Evolutionary conservation across 1,140 invertebrate species (phyloP), one percentile per base, ranked within the genome.

Genomic region (Homalodisca vitripennis): DNA sequence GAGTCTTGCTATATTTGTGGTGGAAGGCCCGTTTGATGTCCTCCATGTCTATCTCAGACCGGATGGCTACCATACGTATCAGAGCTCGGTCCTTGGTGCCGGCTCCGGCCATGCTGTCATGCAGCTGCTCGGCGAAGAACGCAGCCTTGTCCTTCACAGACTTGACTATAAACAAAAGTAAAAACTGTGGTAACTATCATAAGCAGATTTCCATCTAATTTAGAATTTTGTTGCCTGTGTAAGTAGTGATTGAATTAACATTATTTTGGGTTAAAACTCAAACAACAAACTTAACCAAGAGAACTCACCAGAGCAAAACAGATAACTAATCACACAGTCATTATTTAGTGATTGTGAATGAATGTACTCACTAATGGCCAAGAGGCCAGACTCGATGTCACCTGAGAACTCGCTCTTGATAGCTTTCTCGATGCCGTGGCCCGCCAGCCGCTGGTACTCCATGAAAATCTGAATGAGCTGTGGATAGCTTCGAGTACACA

Each of bases 401-500:
- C 94, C 94, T n/a, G 92, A 93, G 80, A 97, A 94, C 34, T 41
- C 34, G 80, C 88, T 88, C 71, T 92, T 86, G 75, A 97, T 89
- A 2, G 93, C 93, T 71, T 87, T 84, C 73, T 93, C 91, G 75
- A 98, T 89, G 24, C 88, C 82, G 76, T 95, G 92, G 13, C 93
- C 93, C 27, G 91, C 90, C 30, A 92, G 82, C 71, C 82, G 82
- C 69, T 88, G 83, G 76, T 93, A 94, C 77, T 92, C 89, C 67
- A 83, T 81, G 80, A 97, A 95, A 70, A 95, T 89, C 73, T 84
- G 73, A 31, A 80, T 85, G 71, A 98, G 81, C 74, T 97, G 94
- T 10, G 84, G 81, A 76, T 87, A 87, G 74, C 87, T 93, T 53
- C 91, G 83, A 72, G 89, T 87, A 69, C 89, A 91, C 6, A 96